Evolutionary conservation across 30 jellyfish, hydroid and myxozoan genomes (phyloP).

Genomic region (Cassiopea andromeda): DNA sequence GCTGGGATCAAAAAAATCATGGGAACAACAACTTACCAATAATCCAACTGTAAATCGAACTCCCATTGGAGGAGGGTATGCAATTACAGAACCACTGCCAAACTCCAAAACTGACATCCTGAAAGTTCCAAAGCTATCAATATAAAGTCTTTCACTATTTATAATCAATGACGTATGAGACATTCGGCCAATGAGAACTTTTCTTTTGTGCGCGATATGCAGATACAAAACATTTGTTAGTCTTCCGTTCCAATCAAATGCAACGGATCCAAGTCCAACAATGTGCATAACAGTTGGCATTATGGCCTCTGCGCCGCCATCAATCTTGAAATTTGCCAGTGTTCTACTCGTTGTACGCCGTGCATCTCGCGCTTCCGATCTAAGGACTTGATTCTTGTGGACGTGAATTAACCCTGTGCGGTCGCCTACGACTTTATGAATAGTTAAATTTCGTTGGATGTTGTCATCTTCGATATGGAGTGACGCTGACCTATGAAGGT

Average conservation of each 20-base stretch:
- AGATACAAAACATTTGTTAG: slow-evolving; percentile 52
- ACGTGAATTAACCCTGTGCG: slow-evolving; percentile 69
- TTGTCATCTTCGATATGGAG: slow-evolving; percentile 29
- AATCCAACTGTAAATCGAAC: slow-evolving; percentile 68
- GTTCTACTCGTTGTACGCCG: slow-evolving; percentile 67
- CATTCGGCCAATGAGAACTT: slow-evolving; percentile 56
- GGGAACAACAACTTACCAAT: slow-evolving; percentile 36
- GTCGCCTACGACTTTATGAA: slow-evolving; percentile 58
- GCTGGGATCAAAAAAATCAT: not conserved
- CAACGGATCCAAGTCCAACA: slow-evolving; percentile 56
- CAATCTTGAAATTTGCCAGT: slow-evolving; percentile 61
- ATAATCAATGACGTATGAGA: slow-evolving; percentile 74
- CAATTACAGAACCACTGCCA: slow-evolving; percentile 71
- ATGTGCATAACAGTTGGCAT: slow-evolving; percentile 75
- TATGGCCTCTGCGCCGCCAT: slow-evolving; percentile 65
- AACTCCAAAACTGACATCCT: slow-evolving; percentile 63
- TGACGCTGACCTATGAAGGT: slow-evolving; percentile 57
- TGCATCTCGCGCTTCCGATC: slow-evolving; percentile 65
- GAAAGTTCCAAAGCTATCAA: slow-evolving; percentile 56
- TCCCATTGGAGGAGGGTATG: slow-evolving; percentile 80
- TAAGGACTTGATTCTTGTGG: slow-evolving; percentile 57
- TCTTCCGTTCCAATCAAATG: slow-evolving; percentile 75
- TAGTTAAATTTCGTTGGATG: slow-evolving; percentile 47
- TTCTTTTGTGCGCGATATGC: slow-evolving; percentile 65
- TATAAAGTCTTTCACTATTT: slow-evolving; percentile 46